Base-by-base conservation (phyloP, 2,113 vertebrate genomes). In the Gallinago media region DNA sequence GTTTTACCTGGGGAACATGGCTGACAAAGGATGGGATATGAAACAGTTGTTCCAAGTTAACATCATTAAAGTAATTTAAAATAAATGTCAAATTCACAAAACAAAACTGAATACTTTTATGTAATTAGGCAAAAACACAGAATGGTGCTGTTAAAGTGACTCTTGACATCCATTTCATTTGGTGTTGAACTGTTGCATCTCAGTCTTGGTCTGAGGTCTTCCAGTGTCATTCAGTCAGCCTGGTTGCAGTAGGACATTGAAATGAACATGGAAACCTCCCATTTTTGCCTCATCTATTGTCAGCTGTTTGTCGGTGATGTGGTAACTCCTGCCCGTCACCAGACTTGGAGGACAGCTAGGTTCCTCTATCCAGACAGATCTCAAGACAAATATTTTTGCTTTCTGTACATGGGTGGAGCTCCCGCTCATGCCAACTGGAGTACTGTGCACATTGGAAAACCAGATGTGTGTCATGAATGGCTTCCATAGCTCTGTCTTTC, bases 301-400 rank as follows among this genome's bases (percentile, higher is more conserved):
- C 17, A 80, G 26, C 29, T 63, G 63, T 27, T 90, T 84, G 29
- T 67, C 6, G 5, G 61, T 68, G 68, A 71, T 90, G 42, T 90
- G 55, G 38, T 93, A 91, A 91, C 44, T 88, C 29, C 56, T 89
- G 56, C 36, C 56, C 0, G 0, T 84, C 38, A 36, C 36, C 72
- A 74, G 14, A 59, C 31, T 80, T 88, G 95, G 46, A 91, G 67
- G 12, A 74, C 3, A 5, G 15, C 56, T 67, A 86, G 61, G 27
- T 27, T 91, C 5, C 49, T 59, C 52, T 67, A 19, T 65, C 61
- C n/a, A 92, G 68, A 65, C 16, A 75, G 61, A 75, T 84, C 59
- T 88, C 62, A 84, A 88, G 56, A 88, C 79, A 80, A 94, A 78
- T 79, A 72, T 68, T 92, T 94, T 78, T 94, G 76, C 85, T 78